Evolutionary conservation across 1,140 invertebrate species (phyloP), one percentile per base, ranked within the genome.

Genomic region (Drosophila pruinosa): DNA sequence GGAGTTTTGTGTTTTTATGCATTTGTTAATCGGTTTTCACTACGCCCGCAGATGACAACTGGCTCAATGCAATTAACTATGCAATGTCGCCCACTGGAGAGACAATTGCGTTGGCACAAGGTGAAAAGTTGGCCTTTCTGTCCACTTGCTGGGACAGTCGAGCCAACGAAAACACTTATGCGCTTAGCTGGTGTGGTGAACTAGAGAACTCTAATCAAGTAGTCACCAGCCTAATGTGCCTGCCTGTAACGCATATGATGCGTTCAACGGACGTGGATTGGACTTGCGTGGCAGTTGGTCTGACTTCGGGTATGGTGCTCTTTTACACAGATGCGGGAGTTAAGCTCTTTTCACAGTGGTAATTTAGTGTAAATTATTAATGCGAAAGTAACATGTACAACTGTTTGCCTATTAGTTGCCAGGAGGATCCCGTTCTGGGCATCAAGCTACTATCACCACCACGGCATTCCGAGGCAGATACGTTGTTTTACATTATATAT

Each of bases 281-380:
- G 98, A 98, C 97, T 8, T 98, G 97, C 91, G 94, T 99, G 68
- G 94, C 96, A 67, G 93, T 98, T 62, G 98, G 98, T 15, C 97
- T 98, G 78, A 94, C 94, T 72, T 95, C 95, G 67, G 98, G 98
- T 24, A 94, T 94, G 92, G 92, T 99, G 26, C 93, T 95, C 69
- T 97, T 99, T 92, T 99, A 98, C 89, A 97, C 96, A 6, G 97
- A 98, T 93, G 95, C 94, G 79, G 97, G 96, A 26, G 94, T 94
- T 71, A 92, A 97, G 34, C 92, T 99, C 24, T 92, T 98, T 10
- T 95, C 95, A 36, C 97, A 99, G 91, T 94, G 96, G 88, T 82
- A 67, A 47, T 63, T 17, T 7, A 36, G 15, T 15, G 2, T 0
- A 1, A 21, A 12, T 3, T 5, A n/a, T 12, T 8, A 41, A 1